Evolutionary conservation across 2,797 vertebrate species (phyloP).

Genomic region (Anguilla anguilla): DNA sequence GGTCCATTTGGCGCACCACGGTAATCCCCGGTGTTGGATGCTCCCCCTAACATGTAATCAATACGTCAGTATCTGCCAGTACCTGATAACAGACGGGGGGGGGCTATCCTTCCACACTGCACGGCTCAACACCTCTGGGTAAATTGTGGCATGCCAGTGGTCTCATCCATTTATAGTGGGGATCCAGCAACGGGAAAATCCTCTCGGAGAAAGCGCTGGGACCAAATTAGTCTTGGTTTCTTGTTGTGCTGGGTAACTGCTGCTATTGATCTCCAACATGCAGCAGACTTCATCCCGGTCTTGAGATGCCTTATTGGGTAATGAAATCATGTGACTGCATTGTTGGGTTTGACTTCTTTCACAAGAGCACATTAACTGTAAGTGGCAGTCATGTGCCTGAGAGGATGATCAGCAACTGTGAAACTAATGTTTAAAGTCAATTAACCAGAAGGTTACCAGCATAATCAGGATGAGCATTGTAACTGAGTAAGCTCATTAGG

Average conservation of each 20-base stretch:
- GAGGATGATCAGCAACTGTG: not conserved
- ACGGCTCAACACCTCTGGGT: conserved; percentile 44
- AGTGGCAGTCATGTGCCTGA: not conserved
- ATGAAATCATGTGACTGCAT: not conserved
- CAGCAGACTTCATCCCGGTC: conserved; percentile 26
- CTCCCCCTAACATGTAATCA: conserved; percentile 29
- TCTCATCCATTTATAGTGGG: conserved; percentile 38
- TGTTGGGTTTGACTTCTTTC: not conserved
- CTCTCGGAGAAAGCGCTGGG: not conserved
- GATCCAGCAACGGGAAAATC: conserved; percentile 33
- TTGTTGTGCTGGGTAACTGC: conserved; percentile 31
- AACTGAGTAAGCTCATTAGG: not conserved
- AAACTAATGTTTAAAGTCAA: not conserved
- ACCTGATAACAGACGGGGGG: conserved; percentile 45
- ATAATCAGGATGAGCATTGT: not conserved
- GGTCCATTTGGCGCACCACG: not conserved
- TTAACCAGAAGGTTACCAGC: not conserved
- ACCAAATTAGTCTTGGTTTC: conserved; percentile 39
- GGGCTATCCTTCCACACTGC: conserved; percentile 28
- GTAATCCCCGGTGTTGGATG: conserved; percentile 25
- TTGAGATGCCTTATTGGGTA: conserved; percentile 24
- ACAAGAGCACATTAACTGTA: not conserved
- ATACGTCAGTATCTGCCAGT: conserved; percentile 32
- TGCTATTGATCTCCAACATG: conserved; percentile 38
- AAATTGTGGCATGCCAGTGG: conserved; percentile 45